Evolutionary conservation across 1,140 invertebrate species (phyloP), one percentile per base, ranked within the genome.

Genomic region (Drosophila carrolli): DNA sequence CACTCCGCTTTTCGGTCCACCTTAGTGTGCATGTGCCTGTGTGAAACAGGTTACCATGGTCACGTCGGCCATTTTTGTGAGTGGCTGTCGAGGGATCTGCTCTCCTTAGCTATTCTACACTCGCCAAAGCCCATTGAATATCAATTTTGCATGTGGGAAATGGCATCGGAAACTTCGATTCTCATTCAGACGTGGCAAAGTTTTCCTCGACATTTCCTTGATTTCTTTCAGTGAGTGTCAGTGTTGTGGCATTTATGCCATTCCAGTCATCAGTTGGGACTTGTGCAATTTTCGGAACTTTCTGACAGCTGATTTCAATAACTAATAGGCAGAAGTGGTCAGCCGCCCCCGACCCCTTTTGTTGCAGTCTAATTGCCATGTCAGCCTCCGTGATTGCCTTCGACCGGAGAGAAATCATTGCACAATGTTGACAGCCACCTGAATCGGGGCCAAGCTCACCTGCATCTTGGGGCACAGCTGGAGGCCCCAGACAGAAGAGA

Each of bases 261-360:
- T 74, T 85, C 51, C 73, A 78, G 63, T 81, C 80, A 73, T 78
- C 84, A 75, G 73, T 78, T 32, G 76, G 67, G 73, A 80, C 78
- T 79, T 82, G 75, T 80, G 83, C 72, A 53, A 63, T 62, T 67
- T 51, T 88, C 56, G 68, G 77, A 89, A 88, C 85, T 89, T 88
- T 88, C 77, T 68, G 84, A 89, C 84, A 88, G 84, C 85, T 88
- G 84, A 88, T 84, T 88, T 90, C 84, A 89, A 84, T 90, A 88
- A 88, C 84, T 88, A 88, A 88, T 88, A 88, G 86, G 84, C 76
- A 81, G 56, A 84, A 84, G 81, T 81, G 81, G 57, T 76, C 55
- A 47, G 27, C 51, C 53, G 5, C 14, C 47, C 41, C 43, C 27
- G 19, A 35, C 19, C 57, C 59, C 67, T 67, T 89, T 67, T 79